Percentiles rank a stretch among this genome's conserved stretches.
These are phyloP conservation scores for Grantiella picta DNA, from an alignment of 2,113 vertebrate species.

Conservation along the genomic window DNA sequence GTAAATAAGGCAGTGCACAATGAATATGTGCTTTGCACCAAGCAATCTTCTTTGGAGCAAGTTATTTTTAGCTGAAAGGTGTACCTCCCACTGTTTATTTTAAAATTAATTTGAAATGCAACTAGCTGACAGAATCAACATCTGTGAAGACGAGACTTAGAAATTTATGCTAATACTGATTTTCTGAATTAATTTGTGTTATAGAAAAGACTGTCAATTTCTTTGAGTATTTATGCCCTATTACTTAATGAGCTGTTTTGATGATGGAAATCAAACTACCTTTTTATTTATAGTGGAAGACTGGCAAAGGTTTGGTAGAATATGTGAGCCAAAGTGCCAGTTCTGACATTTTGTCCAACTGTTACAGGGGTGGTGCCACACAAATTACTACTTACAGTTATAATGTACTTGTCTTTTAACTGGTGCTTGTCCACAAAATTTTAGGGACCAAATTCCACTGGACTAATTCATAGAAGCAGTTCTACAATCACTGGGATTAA, in stretches of 20 bases:
- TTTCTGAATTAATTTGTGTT: constrained; percentile 73
- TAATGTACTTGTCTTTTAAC: background rate
- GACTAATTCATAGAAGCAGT: background rate
- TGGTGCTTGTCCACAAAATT: background rate
- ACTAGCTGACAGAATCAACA: constrained; percentile 77
- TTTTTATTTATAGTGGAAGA: constrained; percentile 63
- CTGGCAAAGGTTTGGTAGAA: constrained; percentile 1
- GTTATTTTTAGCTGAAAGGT: constrained; percentile 77
- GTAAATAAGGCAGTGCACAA: constrained; percentile 20
- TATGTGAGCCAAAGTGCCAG: background rate
- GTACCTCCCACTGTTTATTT: constrained; percentile 70
- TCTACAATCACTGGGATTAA: background rate
- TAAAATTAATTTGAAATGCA: constrained; percentile 78
- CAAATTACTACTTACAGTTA: background rate
- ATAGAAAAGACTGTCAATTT: constrained; percentile 67
- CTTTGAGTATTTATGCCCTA: constrained; percentile 63
- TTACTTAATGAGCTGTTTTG: constrained; percentile 73
- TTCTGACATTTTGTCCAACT: background rate
- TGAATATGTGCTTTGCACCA: background rate
- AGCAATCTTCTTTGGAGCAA: constrained; percentile 30
- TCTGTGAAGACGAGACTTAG: constrained; percentile 73
- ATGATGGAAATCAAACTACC: constrained; percentile 58
- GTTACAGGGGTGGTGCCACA: background rate
- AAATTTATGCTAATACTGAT: constrained; percentile 75
- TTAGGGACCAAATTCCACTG: background rate